Evolutionary conservation across 2,113 vertebrate genomes (phyloP).

Genomic region (Leucopsar rothschildi): DNA sequence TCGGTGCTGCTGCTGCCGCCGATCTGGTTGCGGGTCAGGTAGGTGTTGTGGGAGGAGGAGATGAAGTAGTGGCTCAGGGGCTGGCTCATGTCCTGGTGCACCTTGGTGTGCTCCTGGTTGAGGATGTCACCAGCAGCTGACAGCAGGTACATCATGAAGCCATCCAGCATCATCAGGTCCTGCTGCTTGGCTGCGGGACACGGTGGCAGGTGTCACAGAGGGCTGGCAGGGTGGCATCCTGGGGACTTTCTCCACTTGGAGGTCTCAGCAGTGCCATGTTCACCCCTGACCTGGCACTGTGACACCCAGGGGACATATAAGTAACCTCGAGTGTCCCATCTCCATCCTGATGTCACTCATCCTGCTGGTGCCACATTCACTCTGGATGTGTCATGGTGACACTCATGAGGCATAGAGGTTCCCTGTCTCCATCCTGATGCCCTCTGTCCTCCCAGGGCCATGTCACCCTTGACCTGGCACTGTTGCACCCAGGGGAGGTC

Average conservation of each 20-base stretch:
- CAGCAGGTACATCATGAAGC: conserved; percentile 95
- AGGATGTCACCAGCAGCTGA: conserved; percentile 85
- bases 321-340: background rate
- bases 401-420: background rate
- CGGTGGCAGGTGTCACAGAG: rapidly evolving
- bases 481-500: background rate
- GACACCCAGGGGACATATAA: background rate
- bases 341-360: background rate
- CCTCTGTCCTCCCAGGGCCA: too few relatives aligned
- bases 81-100: conserved; percentile 90
- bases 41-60: conserved; percentile 96
- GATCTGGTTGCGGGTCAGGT: conserved; percentile 91
- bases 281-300: background rate
- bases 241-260: background rate
- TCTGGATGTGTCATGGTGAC: background rate
- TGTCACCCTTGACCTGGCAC: background rate
- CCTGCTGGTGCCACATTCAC: background rate
- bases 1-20: conserved; percentile 92
- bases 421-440: background rate
- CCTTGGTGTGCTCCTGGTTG: conserved; percentile 75
- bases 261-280: background rate
- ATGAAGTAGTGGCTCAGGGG: conserved; percentile 93
- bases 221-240: background rate
- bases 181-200: conserved; percentile 81
- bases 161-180: conserved; percentile 88